Conservation (phyloP, 2,113 vertebrate species). For the Bubalus kerabau region DNA sequence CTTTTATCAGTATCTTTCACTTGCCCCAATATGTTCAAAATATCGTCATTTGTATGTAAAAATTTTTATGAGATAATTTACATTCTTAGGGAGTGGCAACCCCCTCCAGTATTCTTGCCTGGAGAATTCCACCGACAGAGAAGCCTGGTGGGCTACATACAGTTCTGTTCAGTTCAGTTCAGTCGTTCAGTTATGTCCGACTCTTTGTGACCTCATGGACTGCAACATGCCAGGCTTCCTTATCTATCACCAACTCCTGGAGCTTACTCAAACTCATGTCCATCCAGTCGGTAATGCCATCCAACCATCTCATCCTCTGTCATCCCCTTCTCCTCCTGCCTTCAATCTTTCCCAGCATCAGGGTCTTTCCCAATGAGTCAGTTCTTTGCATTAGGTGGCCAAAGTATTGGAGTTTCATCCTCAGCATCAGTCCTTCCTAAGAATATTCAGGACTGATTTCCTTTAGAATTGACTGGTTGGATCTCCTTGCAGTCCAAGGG, state of each 20-base stretch:
- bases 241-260: not conserved
- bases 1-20: not conserved
- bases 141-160: not conserved
- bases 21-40: not conserved
- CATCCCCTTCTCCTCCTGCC: not conserved
- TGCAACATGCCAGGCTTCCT: not conserved
- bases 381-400: not conserved
- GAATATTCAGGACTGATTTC: not conserved
- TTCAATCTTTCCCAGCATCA: not conserved
- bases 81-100: not conserved
- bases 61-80: not conserved
- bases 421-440: not conserved
- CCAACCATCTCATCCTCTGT: not conserved
- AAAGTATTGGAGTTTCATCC: not conserved
- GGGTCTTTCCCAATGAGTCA: not conserved
- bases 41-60: not conserved
- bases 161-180: not conserved
- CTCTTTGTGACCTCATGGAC: not conserved
- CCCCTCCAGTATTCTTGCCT: not conserved
- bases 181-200: accelerated
- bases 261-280: not conserved
- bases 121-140: not conserved
- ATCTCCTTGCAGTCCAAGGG: not conserved
- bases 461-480: not conserved
- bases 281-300: not conserved